phyloP scores from a whole-genome alignment of 1,140 invertebrate species.

The Augochlora pura region DNA sequence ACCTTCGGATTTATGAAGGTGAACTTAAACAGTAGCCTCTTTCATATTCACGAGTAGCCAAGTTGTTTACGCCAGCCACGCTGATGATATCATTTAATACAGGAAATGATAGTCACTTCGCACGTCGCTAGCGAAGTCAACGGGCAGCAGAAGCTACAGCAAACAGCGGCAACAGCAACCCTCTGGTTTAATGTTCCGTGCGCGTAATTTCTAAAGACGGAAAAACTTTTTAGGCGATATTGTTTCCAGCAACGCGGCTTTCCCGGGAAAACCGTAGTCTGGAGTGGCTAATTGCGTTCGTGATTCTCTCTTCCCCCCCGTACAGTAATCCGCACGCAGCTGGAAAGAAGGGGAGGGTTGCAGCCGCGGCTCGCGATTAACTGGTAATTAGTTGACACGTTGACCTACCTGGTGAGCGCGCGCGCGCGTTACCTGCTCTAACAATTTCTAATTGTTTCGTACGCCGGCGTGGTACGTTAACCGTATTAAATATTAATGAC shows the following conservation, averaged over 20 bases:
- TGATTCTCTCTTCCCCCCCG: not conserved
- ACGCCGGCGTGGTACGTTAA: not conserved
- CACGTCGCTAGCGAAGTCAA: slow-evolving; percentile 7
- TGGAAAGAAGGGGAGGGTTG: not conserved
- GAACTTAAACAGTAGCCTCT: not conserved
- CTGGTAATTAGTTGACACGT: slow-evolving; percentile 22
- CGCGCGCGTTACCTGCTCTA: not conserved
- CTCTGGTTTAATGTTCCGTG: slow-evolving; percentile 12
- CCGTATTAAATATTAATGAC: slow-evolving; percentile 27
- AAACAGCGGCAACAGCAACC: too few relatives aligned
- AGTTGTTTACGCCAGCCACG: not conserved
- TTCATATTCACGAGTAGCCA: not conserved
- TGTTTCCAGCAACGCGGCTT: not conserved
- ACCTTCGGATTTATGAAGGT: not conserved
- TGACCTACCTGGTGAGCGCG: not conserved
- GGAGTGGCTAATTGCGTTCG: slow-evolving; percentile 14
- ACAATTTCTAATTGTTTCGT: slow-evolving; percentile 32
- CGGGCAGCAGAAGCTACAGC: not conserved
- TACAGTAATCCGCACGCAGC: not conserved
- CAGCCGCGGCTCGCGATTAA: not conserved
- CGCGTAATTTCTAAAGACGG: not conserved
- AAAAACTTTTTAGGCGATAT: slow-evolving; percentile 6
- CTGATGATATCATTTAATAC: slow-evolving; percentile 18
- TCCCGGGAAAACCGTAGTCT: not conserved
- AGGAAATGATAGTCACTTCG: slow-evolving; percentile 24